phyloP scores from a whole-genome alignment of 2,797 vertebrate genomes.

The Liparis tanakae region DNA sequence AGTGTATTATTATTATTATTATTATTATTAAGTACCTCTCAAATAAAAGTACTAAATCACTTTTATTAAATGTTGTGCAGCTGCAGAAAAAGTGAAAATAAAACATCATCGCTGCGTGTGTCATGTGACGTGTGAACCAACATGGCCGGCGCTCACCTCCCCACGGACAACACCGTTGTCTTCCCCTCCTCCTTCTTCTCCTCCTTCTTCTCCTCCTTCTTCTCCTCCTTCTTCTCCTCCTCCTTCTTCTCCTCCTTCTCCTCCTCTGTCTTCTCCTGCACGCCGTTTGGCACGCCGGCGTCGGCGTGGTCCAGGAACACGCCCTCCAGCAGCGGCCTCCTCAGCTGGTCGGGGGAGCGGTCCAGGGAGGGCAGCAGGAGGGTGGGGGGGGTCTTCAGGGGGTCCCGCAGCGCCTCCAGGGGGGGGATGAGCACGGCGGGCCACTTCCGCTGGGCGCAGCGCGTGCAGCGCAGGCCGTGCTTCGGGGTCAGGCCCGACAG shows the following conservation, averaged over 20 bases:
- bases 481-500: constrained; percentile 83
- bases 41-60: background rate
- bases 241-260: constrained; percentile 53
- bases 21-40: too few species aligned
- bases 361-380: constrained; percentile 82
- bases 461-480: constrained; percentile 87
- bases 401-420: constrained; percentile 70
- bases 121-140: constrained; percentile 1
- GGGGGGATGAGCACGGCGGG: constrained; percentile 83
- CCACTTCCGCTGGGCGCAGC: constrained; percentile 96
- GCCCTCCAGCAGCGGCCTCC: constrained; percentile 67
- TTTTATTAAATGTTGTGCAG: background rate
- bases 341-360: constrained; percentile 58
- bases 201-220: constrained; percentile 52
- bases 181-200: constrained; percentile 80
- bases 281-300: constrained; percentile 62
- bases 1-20: too few species aligned
- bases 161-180: constrained; percentile 89
- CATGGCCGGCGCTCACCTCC: constrained; percentile 83
- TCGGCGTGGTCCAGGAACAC: constrained; percentile 45
- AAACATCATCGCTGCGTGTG: background rate
- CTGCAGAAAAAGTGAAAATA: background rate
- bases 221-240: constrained; percentile 57
- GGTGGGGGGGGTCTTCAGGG: constrained; percentile 66
- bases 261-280: constrained; percentile 57